Evolutionary conservation across 2,797 vertebrate genomes (phyloP).

Genomic region (Cossypha niveicapilla): DNA sequence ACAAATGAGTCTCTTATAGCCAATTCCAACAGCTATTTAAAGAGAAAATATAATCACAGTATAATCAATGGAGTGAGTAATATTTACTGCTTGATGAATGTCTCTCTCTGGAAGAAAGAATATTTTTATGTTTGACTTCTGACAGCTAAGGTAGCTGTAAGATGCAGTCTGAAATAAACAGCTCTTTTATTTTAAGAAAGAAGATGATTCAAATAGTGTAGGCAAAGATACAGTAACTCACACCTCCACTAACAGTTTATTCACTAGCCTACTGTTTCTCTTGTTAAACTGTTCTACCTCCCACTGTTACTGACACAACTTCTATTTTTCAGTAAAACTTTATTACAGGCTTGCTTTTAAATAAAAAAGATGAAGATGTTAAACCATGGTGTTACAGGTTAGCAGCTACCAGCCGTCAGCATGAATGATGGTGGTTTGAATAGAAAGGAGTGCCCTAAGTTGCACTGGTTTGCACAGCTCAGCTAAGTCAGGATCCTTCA

Average conservation of each 20-base stretch:
- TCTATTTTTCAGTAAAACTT: not conserved
- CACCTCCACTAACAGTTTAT: not conserved
- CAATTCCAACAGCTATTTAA: conserved; percentile 68
- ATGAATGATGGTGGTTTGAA: rapidly evolving
- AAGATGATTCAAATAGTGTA: conserved; percentile 2
- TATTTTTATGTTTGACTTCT: conserved; percentile 62
- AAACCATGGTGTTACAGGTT: not conserved
- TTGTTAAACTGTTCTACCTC: not conserved
- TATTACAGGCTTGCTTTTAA: not conserved
- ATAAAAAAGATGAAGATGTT: not conserved
- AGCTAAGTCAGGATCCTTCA: not conserved
- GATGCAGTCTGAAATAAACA: conserved; percentile 40
- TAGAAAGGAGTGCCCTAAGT: rapidly evolving
- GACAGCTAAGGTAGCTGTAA: conserved; percentile 53
- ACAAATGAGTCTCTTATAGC: conserved; percentile 58
- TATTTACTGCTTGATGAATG: conserved; percentile 65
- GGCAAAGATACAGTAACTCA: not conserved
- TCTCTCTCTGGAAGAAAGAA: conserved; percentile 10
- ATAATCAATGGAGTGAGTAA: conserved; percentile 63
- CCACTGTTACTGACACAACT: not conserved
- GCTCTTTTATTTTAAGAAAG: conserved; percentile 51
- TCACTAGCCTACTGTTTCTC: not conserved
- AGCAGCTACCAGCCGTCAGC: rapidly evolving
- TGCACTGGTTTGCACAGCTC: not conserved
- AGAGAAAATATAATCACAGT: conserved; percentile 68